Evolutionary conservation across 1,140 invertebrate species (phyloP), one percentile per base, ranked within the genome.

Genomic region (Pseudoatta argentina): DNA sequence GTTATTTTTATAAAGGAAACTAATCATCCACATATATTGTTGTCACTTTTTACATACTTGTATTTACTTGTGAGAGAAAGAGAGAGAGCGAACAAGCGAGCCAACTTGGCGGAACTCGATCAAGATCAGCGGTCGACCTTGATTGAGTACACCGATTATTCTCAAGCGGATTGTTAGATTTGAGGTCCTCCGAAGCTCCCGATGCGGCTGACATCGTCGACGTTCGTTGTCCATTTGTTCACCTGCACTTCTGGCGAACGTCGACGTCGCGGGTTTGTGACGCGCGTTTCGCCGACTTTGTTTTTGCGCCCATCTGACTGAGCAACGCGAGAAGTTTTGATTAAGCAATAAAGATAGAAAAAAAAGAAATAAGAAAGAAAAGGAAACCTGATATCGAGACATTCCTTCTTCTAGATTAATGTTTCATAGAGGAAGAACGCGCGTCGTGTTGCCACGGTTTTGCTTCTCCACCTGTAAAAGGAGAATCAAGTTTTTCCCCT

Each of bases 91-190:
- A 69, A 14, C 21, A 12, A 48, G 39, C 24, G 21, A 69, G 21
- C 14, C 18, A 57, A 53, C n/a, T 39, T 34, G 39, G 27, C 34
- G 10, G 44, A 69, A 53, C 24, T 85, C 16, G 1, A 75, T 83
- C 75, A 27, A 77, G 63, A 55, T 61, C 69, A 76, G 67, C 61
- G 55, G 34, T 86, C 86, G 79, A 75, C 30, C 73, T 89, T 81
- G 48, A 48, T 88, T 63, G 48, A 21, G 73, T 71, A 55, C 34
- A 71, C 34, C 5, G 48, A 73, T 73, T 83, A 30, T 83, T 57
- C 18, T 73, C 48, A 18, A 3, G 16, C 18, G 39, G 27, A 85
- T 51, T 24, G 53, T 66, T 21, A 63, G 51, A 71, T 61, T 66
- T n/a, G 39, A 8, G 21, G 4, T 59, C 12, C 8, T 34, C 6